Base-by-base conservation (phyloP, 2,888 invertebrate species). In the Nomada ferruginata region DNA sequence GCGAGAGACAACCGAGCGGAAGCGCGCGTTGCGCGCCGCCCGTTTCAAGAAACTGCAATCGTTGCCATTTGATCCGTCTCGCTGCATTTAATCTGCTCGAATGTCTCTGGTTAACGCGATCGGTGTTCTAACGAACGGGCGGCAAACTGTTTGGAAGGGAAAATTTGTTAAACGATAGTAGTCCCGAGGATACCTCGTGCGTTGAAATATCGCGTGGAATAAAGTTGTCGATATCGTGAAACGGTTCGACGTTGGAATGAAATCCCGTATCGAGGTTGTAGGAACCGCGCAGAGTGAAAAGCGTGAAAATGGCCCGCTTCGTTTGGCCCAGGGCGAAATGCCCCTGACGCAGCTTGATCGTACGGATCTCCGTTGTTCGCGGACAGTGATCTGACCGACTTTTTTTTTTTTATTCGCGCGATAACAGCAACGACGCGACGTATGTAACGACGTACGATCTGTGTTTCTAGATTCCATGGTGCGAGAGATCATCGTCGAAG, bases 401-500 rank as follows among this genome's bases (percentile, higher is more conserved):
- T 3, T 13, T 13, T 47, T 13, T 47, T 83, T 85, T 85, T 84
- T 85, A 83, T 83, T 70, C 63, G 26, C 70, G 29, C 80, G 86
- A 85, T 85, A 83, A 86, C 76, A 72, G 44, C 64, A 44, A 18
- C 55, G 57, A 66, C 68, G 74, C 78, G 80, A 83, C 78, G 77
- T 64, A 76, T 75, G 77, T 82, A 84, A 86, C 79, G 82, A 65
- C 55, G 26, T 5, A 53, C 36, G 50, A 70, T 68, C 63, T 75
- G 20, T 82, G 82, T 69, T 95, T 95, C 76, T 95, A 96, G 96
- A 96, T 94, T 94, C 95, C 86, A 94, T 95, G 89, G 94, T 95
- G 85, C 95, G 95, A 89, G 95, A 94, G 86, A 94, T 96, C 85
- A 94, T 95, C 86, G 95, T 95, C 73, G 95, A 96, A 91, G 96